Evolutionary conservation across 2,797 vertebrate species (phyloP).

Genomic region (Hipposideros larvatus): DNA sequence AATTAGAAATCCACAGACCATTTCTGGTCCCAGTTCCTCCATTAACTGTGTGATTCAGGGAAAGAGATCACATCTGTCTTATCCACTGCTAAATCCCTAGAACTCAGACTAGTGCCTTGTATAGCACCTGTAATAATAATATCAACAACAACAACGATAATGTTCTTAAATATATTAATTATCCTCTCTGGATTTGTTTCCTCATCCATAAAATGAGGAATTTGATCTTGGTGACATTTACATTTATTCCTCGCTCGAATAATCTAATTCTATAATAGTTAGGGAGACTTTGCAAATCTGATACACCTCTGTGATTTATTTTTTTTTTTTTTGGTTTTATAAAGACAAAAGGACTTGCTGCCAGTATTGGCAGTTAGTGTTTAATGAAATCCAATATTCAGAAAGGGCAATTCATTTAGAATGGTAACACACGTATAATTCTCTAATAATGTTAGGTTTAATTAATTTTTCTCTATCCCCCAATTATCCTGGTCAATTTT

Average conservation of each 20-base stretch:
- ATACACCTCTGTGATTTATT: background rate
- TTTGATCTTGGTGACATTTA: conserved; percentile 16
- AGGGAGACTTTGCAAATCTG: background rate
- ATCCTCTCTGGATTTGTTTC: conserved; percentile 27
- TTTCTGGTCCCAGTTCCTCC: conserved; percentile 26
- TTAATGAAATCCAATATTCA: conserved; percentile 33
- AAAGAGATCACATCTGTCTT: conserved; percentile 50
- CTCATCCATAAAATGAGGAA: conserved; percentile 30
- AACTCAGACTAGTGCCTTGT: background rate
- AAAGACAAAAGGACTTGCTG: conserved; percentile 33
- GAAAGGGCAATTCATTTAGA: conserved; percentile 20
- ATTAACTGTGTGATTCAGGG: conserved; percentile 27
- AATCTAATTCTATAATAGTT: background rate
- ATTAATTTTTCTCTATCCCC: conserved; percentile 4
- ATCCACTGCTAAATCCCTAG: background rate
- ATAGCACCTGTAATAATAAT: background rate
- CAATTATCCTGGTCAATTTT: background rate
- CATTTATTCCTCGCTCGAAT: conserved; percentile 1
- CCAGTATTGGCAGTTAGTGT: conserved; percentile 12
- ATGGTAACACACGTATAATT: background rate
- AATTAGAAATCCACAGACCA: conserved; percentile 30
- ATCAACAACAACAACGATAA: background rate
- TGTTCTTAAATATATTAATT: background rate
- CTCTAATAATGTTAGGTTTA: conserved; percentile 7
- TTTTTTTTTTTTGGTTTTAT: background rate